Evolutionary conservation across 2,113 vertebrate genomes (phyloP), one percentile per base, ranked within the genome.

Genomic region (Columbina picui): DNA sequence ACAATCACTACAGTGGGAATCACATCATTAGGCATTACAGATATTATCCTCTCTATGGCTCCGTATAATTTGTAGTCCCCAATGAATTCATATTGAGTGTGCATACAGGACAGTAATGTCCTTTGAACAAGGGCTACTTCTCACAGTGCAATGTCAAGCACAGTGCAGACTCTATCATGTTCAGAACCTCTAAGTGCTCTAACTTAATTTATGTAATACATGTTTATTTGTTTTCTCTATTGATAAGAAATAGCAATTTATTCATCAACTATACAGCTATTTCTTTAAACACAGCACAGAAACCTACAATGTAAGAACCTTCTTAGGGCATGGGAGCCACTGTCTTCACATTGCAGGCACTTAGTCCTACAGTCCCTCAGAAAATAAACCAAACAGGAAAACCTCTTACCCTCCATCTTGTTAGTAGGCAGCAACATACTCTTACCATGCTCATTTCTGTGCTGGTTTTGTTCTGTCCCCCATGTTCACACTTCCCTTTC

Each of bases 101-200:
- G 41, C 7, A 67, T n/a, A 52, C 27, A 81, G 41, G 69, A 56
- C 38, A 74, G 16, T 67, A 77, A 20, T 12, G n/a, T 38, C 39
- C 23, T 73, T 56, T 56, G 45, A 26, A 36, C 0, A 0, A 55
- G 19, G 23, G 10, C 18, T 79, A 17, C 15, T 73, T 90, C 53
- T 73, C 13, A 4, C 49, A 75, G 14, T 27, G 30, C n/a, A 65
- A 14, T 49, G 68, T 32, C 21, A 84, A 61, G 32, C 56, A 64
- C n/a, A 53, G 3, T 4, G 4, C 13, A 69, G 8, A 20, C 39
- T 71, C 67, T 84, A 39, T 34, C 1, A 0, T 53, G 6, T 39
- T 74, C 50, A 80, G 55, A 84, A 5, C 41, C 29, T 74, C 10
- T 63, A 65, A n/a, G 14, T 70, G 6, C 7, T 43, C 41, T 43